These are phyloP conservation scores for Palythoa grandiflora DNA, from an alignment of 92 coral and sea anemone genomes.

Conservation along the genomic window DNA sequence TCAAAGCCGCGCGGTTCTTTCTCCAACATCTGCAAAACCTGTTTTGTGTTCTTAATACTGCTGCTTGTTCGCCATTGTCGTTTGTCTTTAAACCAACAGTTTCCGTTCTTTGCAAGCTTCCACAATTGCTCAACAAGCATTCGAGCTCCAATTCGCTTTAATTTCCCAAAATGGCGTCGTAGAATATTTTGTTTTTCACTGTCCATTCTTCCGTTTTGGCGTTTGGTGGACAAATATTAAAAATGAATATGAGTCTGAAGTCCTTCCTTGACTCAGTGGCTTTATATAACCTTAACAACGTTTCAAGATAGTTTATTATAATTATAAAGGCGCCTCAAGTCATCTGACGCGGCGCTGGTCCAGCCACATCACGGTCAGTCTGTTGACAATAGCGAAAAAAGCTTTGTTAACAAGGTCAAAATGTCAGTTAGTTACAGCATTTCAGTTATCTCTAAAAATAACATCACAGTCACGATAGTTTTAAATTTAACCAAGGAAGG, in stretches of 20 bases:
- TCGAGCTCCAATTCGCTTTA: slow-evolving; percentile 9
- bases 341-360: too few species aligned
- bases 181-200: slow-evolving; percentile 2
- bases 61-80: slow-evolving; percentile 17
- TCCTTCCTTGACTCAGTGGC: neutral
- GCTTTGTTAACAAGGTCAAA: too few species aligned
- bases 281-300: too few species aligned
- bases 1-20: slow-evolving; percentile 42
- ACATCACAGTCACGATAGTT: too few species aligned
- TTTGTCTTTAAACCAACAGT: slow-evolving; percentile 24
- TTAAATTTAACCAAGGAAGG: too few species aligned
- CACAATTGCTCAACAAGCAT: slow-evolving; percentile 9
- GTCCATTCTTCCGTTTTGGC: neutral
- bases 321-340: too few species aligned
- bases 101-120: slow-evolving; percentile 24
- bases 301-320: too few species aligned
- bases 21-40: slow-evolving; percentile 26
- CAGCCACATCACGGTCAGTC: too few species aligned
- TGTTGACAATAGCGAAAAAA: too few species aligned
- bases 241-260: neutral
- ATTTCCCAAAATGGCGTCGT: slow-evolving; percentile 37
- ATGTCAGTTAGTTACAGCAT: too few species aligned
- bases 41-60: neutral
- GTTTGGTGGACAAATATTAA: neutral
- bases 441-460: too few species aligned